Percentiles rank a stretch among this genome's conserved stretches.
phyloP scores from a whole-genome alignment of 2,888 invertebrate species.

The Camptogramma bilineatum region DNA sequence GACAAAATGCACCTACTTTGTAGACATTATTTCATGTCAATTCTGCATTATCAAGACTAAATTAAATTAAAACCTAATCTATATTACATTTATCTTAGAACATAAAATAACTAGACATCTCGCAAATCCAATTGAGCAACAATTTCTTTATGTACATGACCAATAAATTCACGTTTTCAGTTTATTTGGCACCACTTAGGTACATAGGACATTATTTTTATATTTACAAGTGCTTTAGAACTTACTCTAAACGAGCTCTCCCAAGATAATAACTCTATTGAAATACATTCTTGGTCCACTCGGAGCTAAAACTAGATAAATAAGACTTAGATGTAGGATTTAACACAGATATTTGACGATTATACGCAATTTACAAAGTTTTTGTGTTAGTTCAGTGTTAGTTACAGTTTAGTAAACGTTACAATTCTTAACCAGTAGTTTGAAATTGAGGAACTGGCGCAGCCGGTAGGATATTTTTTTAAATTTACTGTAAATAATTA shows the following conservation, averaged over 20 bases:
- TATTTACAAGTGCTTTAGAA: slow-evolving; percentile 58
- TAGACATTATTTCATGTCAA: background rate
- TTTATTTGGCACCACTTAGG: slow-evolving; percentile 78
- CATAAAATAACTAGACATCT: slow-evolving; percentile 19
- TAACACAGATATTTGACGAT: slow-evolving; percentile 54
- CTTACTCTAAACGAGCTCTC: slow-evolving; percentile 5
- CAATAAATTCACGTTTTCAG: slow-evolving; percentile 47
- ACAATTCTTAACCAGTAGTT: slow-evolving; percentile 4
- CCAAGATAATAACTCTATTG: background rate
- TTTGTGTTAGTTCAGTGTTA: slow-evolving; percentile 42
- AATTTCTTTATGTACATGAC: slow-evolving; percentile 57
- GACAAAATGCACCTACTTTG: background rate
- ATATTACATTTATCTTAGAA: background rate
- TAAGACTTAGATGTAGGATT: slow-evolving; percentile 41
- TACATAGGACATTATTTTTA: slow-evolving; percentile 70
- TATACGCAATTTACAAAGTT: slow-evolving; percentile 39
- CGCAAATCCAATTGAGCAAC: slow-evolving; percentile 65
- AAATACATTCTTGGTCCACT: slow-evolving; percentile 8
- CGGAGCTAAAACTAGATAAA: slow-evolving; percentile 27
- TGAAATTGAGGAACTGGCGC: background rate
- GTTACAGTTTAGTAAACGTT: slow-evolving; percentile 16
- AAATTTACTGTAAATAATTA: no score
- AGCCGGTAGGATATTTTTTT: slow-evolving; percentile 5
- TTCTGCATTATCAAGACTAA: background rate
- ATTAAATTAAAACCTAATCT: background rate